Evolutionary conservation across 2,888 invertebrate species (phyloP), one percentile per base, ranked within the genome.

Genomic region (Odontothrips loti): DNA sequence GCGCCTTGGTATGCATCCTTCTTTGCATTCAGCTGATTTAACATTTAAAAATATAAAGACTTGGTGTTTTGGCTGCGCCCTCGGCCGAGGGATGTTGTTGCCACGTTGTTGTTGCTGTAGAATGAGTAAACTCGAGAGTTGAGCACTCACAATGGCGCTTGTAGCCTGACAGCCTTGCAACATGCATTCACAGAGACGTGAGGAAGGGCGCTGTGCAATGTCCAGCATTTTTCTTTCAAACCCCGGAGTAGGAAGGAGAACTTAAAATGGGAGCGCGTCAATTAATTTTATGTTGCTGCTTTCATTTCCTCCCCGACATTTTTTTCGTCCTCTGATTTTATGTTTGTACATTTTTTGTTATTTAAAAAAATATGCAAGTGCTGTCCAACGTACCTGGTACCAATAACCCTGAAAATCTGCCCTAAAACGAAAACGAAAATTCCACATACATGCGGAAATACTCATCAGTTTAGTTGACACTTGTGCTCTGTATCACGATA

Each of bases 1-100:
- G 27, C 27, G 68, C 68, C 68, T 75, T 75, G n/a, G 68, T 75
- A 75, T 75, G 68, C 68, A 75, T 75, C 68, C 68, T 75, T 27
- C 68, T 75, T 27, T 75, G 68, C 68, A 23, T 75, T 75, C 68
- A 12, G 23, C 68, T 75, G 23, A 75, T 20, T 58, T 58, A 20
- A 51, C 58, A 58, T 15, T 11, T 15, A 58, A 15, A 43, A 43
- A 43, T 43, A 4, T 43, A 43, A 43, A 43, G 34, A 43, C 20
- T 58, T 20, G 58, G 58, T 58, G 17, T 58, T 58, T 58, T 58
- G 20, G 20, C 20, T 58, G 20, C 11, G 58, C 20, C 20, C 58
- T 58, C 58, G 17, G 11, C 34, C 34, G 34, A 43, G 34, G 34
- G 34, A 43, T 6, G 34, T 43, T 43, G 34, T 43, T 43, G 34